Conservation (phyloP, 2,113 vertebrate genomes). For the Nesospiza acunhae region DNA sequence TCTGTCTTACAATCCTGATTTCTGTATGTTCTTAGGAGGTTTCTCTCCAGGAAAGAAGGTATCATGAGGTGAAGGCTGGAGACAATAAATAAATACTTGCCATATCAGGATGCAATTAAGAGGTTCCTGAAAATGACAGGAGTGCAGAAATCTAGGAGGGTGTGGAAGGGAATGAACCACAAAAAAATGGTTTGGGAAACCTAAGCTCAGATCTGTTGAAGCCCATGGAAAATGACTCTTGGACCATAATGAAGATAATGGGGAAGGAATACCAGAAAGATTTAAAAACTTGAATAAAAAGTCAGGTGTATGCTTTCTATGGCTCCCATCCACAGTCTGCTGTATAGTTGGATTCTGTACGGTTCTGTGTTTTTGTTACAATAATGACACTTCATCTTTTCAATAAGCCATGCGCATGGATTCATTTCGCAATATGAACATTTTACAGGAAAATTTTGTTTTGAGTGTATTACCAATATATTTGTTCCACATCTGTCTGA, state of each 20-base stretch:
- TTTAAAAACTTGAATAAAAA: neutral
- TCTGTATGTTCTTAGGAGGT: neutral
- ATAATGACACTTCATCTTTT: neutral
- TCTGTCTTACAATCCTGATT: neutral
- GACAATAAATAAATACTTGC: neutral
- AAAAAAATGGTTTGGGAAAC: neutral
- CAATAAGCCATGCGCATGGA: neutral
- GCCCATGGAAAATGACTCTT: neutral
- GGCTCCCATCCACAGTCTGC: neutral
- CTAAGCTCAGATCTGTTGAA: neutral
- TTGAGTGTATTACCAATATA: neutral
- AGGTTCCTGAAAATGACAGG: neutral
- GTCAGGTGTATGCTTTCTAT: neutral
- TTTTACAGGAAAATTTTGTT: neutral
- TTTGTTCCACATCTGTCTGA: neutral
- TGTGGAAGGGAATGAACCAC: accelerated
- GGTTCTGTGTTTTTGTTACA: neutral
- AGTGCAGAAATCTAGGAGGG: neutral
- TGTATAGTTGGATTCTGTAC: neutral
- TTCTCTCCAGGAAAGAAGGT: neutral
- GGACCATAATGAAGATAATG: neutral
- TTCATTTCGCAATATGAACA: neutral
- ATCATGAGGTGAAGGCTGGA: neutral
- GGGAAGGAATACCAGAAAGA: neutral
- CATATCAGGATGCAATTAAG: neutral